Conservation (phyloP, 2,888 invertebrate species). For the Leuctra nigra region DNA sequence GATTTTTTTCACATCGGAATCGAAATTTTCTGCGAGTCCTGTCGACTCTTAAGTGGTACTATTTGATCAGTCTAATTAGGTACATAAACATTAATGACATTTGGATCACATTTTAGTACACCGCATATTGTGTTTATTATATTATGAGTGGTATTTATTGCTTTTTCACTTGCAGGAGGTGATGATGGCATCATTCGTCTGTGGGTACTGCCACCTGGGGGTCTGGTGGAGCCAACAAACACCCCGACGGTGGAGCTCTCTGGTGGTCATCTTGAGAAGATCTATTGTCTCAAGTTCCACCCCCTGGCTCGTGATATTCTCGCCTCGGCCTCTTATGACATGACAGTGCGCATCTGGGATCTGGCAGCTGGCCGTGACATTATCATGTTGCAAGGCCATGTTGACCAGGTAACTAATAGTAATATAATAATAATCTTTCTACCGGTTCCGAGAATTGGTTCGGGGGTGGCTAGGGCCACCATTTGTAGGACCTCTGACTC, state of each 20-base stretch:
- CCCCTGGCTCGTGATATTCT: slow-evolving; percentile 81
- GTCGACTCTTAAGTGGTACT: no score
- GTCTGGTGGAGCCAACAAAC: slow-evolving; percentile 74
- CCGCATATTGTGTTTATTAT: no score
- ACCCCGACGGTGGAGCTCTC: slow-evolving; percentile 59
- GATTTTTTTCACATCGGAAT: no score
- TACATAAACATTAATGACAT: no score
- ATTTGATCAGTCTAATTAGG: no score
- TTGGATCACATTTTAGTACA: no score
- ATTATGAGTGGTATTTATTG: no score
- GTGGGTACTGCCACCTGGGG: slow-evolving; percentile 70
- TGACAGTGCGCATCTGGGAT: slow-evolving; percentile 85
- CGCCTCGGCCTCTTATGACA: slow-evolving; percentile 84
- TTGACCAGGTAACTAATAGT: slow-evolving; percentile 67
- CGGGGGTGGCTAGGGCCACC: no score
- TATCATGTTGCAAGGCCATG: slow-evolving; percentile 65
- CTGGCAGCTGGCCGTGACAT: slow-evolving; percentile 54
- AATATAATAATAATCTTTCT: no score
- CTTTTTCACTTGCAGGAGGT: slow-evolving; percentile 51
- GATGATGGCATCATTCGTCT: slow-evolving; percentile 80
- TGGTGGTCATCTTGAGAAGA: slow-evolving; percentile 73
- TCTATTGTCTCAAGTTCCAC: slow-evolving; percentile 86
- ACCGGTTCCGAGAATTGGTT: no score
- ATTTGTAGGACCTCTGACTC: no score
- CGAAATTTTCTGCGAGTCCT: no score